phyloP scores from a whole-genome alignment of 2,888 invertebrate genomes.

The Drosophila crucigera region DNA sequence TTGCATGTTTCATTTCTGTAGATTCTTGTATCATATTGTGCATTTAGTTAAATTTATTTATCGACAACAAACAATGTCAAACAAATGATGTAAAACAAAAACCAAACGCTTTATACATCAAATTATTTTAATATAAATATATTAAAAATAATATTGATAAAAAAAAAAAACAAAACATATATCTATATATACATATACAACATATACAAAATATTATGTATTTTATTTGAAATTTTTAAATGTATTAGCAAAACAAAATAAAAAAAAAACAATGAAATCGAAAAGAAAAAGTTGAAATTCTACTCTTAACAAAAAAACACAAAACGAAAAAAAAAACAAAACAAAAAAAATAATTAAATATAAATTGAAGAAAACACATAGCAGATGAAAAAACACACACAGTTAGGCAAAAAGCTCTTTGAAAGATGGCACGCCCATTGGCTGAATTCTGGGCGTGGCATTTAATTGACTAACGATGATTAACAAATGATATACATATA shows the following conservation, averaged over 20 bases:
- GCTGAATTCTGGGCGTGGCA: slow-evolving; percentile 37
- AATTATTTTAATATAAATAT: slow-evolving; percentile 77
- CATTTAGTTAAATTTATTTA: slow-evolving; percentile 73
- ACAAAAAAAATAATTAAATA: background rate
- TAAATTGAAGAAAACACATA: slow-evolving; percentile 4
- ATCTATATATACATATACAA: slow-evolving; percentile 71
- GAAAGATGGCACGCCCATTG: slow-evolving; percentile 24
- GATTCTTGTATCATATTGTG: slow-evolving; percentile 65
- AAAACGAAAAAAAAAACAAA: slow-evolving; percentile 14
- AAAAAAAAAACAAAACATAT: slow-evolving; percentile 47
- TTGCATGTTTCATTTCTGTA: slow-evolving; percentile 57
- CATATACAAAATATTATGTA: slow-evolving; percentile 80
- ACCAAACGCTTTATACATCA: slow-evolving; percentile 77
- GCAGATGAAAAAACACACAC: slow-evolving; percentile 11
- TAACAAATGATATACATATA: slow-evolving; percentile 66
- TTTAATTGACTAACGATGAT: slow-evolving; percentile 53
- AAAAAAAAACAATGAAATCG: slow-evolving; percentile 6
- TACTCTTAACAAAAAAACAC: slow-evolving; percentile 31
- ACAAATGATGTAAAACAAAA: slow-evolving; percentile 49
- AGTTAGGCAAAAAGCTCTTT: slow-evolving; percentile 5
- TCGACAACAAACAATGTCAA: slow-evolving; percentile 33
- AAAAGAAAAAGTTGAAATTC: slow-evolving; percentile 41
- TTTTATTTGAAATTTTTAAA: slow-evolving; percentile 74
- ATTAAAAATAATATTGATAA: slow-evolving; percentile 45
- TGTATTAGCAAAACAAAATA: slow-evolving; percentile 57